Base-by-base conservation (phyloP, 2,888 invertebrate genomes). In the Sthenelais limicola region DNA sequence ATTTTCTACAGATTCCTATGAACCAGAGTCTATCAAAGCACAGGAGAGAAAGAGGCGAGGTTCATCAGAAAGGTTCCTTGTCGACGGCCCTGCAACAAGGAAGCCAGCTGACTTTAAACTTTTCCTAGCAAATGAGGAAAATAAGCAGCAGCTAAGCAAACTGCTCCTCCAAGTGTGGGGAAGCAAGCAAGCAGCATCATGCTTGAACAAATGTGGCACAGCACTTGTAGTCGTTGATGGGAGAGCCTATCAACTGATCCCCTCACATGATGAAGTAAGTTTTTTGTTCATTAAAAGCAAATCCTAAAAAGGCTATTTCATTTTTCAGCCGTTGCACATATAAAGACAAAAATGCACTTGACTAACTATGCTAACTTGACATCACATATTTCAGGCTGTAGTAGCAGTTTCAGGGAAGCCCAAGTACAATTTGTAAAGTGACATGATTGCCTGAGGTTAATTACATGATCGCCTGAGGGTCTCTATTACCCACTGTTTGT, bases 81-180 rank as follows among this genome's bases (percentile, higher is more conserved):
- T 68, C 7, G 52, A 32, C 7, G 72, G 72, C n/a, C 49, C 35
- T 18, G 52, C 72, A 33, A 72, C 72, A 51, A 72, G 72, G 68
- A 72, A 68, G 52, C 72, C 52, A 28, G 12, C 5, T 3, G 72
- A 72, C 28, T 68, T 68, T 47, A 72, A 72, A 35, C 28, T 72
- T 9, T 72, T 72, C 30, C 54, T 68, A 26, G 49, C 72, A 28
- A 72, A 72, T 38, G 54, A 52, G n/a, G 38, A 72, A 2, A 72
- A 72, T 35, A 72, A 72, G 38, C 67, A 30, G 38, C 72, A 68
- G 35, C 43, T 72, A 4, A 68, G 52, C 28, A 21, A 72, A 28
- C 72, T 68, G n/a, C 24, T 35, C 28, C 38, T 72, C 15, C 67
- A 2, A 7, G 72, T 67, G 67, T 72, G 72, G 72, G 38, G 72